A percentile compares a stretch with the other conserved stretches of the same genome.
phyloP scores from a whole-genome alignment of 2,888 invertebrate species.

The Drosophila macrospina region DNA sequence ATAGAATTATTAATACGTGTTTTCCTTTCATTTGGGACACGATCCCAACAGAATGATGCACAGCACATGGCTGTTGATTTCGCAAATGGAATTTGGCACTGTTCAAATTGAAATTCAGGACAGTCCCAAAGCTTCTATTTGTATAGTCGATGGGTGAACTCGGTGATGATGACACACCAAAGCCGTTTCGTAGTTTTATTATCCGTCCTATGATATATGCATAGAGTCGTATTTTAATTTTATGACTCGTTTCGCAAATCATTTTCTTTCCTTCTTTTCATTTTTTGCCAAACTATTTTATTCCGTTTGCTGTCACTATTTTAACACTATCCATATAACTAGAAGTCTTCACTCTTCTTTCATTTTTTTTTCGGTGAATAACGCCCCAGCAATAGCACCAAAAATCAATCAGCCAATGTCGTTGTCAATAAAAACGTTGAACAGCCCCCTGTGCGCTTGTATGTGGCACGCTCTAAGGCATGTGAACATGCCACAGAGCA shows the following conservation, averaged over 20 bases:
- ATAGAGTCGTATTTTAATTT: constrained; percentile 40
- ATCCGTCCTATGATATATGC: constrained; percentile 29
- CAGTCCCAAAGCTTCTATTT: constrained; percentile 11
- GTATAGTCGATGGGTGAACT: constrained; percentile 2
- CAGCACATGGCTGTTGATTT: not conserved
- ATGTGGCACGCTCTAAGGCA: constrained; percentile 49
- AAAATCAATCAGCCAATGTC: constrained; percentile 70
- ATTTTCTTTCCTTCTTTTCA: constrained; percentile 11
- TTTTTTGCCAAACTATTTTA: constrained; percentile 32
- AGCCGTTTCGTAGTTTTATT: constrained; percentile 42
- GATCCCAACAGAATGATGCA: not conserved
- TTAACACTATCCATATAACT: constrained; percentile 37
- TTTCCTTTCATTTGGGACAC: not conserved
- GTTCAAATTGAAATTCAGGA: constrained; percentile 17
- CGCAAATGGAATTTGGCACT: not conserved
- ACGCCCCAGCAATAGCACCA: constrained; percentile 53
- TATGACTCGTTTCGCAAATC: constrained; percentile 41
- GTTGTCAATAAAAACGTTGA: constrained; percentile 50
- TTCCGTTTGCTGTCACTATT: constrained; percentile 43
- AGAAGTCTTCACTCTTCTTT: not conserved
- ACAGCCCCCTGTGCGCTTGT: constrained; percentile 3
- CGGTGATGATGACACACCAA: constrained; percentile 45
- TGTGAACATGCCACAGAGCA: constrained; percentile 49
- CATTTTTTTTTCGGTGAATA: constrained; percentile 11
- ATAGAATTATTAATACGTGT: not conserved